phyloP scores from a whole-genome alignment of 2,888 invertebrate genomes.

The Drosophila flavopinicola region DNA sequence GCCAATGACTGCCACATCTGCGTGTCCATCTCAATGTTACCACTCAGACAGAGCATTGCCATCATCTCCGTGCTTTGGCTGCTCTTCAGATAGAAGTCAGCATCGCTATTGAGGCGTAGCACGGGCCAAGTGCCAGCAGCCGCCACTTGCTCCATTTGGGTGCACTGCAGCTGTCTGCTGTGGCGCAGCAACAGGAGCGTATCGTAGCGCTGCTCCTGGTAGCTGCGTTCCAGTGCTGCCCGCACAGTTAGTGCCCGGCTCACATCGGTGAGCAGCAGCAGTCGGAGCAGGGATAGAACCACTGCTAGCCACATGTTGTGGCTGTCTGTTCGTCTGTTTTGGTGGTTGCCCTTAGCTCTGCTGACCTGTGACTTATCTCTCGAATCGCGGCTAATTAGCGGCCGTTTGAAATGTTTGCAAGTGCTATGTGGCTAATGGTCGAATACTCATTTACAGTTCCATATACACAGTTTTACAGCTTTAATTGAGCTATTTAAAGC shows the following conservation, averaged over 20 bases:
- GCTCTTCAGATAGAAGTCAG: slow-evolving; percentile 27
- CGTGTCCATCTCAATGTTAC: slow-evolving; percentile 14
- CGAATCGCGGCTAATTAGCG: slow-evolving; percentile 29
- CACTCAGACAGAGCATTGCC: slow-evolving; percentile 44
- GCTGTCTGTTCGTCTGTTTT: slow-evolving; percentile 16
- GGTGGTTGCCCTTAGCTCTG: neutral
- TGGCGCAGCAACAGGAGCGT: slow-evolving; percentile 49
- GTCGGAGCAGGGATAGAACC: slow-evolving; percentile 22
- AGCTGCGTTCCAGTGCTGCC: slow-evolving; percentile 21
- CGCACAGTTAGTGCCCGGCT: slow-evolving; percentile 12
- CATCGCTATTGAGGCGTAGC: slow-evolving; percentile 27
- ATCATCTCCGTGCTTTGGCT: slow-evolving; percentile 52
- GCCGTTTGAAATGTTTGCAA: slow-evolving; percentile 4
- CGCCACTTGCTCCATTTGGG: slow-evolving; percentile 19
- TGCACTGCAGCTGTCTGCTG: slow-evolving; percentile 23
- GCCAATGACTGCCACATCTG: slow-evolving; percentile 54
- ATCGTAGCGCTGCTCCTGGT: slow-evolving; percentile 33
- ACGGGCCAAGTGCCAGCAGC: slow-evolving; percentile 27
- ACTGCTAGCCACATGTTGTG: slow-evolving; percentile 31
- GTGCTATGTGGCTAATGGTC: slow-evolving; percentile 22
- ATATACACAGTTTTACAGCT: slow-evolving; percentile 1
- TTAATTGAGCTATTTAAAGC: slow-evolving; percentile 6
- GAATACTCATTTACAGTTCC: slow-evolving; percentile 7
- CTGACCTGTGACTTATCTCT: slow-evolving; percentile 12
- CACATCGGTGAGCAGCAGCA: neutral